A percentile compares a stretch with the other conserved stretches of the same genome.
Conservation (phyloP, 1,140 invertebrate genomes). For the Sipha flava region DNA sequence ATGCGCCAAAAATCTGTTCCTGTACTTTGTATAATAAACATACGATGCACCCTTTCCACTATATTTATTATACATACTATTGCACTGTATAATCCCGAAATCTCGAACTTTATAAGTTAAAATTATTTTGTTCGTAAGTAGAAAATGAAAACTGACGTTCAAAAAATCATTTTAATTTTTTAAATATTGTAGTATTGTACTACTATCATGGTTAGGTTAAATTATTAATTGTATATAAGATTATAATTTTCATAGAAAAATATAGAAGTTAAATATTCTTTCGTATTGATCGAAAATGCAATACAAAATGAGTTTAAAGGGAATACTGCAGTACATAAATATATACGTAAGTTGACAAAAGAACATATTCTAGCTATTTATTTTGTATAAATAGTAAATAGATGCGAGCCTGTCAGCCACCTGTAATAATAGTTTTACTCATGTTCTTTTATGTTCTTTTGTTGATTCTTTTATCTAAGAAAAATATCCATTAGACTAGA, state of each 20-base stretch:
- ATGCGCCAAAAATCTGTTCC: not conserved
- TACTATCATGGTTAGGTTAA: too few species aligned
- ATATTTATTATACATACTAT: too few species aligned
- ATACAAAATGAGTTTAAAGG: too few species aligned
- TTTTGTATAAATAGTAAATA: not conserved
- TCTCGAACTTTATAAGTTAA: too few species aligned
- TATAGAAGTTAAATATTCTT: too few species aligned
- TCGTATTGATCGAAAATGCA: not conserved
- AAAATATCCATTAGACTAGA: constrained; percentile 13
- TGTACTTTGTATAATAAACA: not conserved
- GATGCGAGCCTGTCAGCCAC: not conserved
- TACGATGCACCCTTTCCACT: not conserved
- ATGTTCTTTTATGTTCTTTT: not conserved
- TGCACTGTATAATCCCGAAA: too few species aligned
- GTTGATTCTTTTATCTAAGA: not conserved
- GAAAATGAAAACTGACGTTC: too few species aligned
- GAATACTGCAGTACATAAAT: not conserved
- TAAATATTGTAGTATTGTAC: too few species aligned
- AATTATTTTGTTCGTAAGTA: too few species aligned
- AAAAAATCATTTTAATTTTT: too few species aligned
- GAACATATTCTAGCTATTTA: not conserved
- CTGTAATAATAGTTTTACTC: constrained; percentile 3
- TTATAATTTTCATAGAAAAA: too few species aligned
- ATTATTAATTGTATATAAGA: too few species aligned
- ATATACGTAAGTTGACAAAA: not conserved